Base-by-base conservation (phyloP, 2,888 invertebrate genomes). In the Empis livida region DNA sequence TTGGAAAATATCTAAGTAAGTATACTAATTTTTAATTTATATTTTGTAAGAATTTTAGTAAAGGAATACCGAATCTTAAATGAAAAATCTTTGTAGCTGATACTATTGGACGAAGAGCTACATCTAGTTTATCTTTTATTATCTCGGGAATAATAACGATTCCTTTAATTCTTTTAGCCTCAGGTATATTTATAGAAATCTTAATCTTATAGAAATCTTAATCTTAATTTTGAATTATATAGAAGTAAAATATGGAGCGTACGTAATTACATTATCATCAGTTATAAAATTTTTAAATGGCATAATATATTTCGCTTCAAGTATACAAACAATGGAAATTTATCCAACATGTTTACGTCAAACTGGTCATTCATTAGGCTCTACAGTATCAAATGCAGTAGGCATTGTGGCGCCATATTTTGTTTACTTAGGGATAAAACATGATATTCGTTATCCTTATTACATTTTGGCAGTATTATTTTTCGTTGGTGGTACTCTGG, bases 321-420 rank as follows among this genome's bases (percentile, higher is more conserved):
- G 73, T 57, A 64, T 82, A 45, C 75, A 80, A 52, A 74, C 76
- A 47, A 73, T 81, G 61, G 82, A 82, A 63, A 69, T 79, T 17
- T 81, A 79, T 61, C 82, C 82, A 13, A 82, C 82, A 0, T 77
- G 77, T 54, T 65, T 81, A 31, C 68, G 82, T 17, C 79, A 80
- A 58, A 76, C 79, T 10, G 82, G 81, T 44, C 73, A 77, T 54
- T 75, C 80, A 1, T 59, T 80, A 48, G 76, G 78, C 31, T 72
- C 73, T 46, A 71, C 80, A 32, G 57, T 75, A 41, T 73, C 75
- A 9, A 76, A 75, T 58, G 68, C 68, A 17, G 65, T 78, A 42
- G 73, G 74, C 15, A 71, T 77, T n/a, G 54, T 75, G 42, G 75
- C 75, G 1, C 79, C 80, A 0, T 79, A 77, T 56, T 68, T 81